A percentile compares a stretch with the other conserved stretches of the same genome.
These are phyloP conservation scores for Spodoptera littoralis DNA, from an alignment of 2,888 invertebrate genomes.

Conservation along the genomic window DNA sequence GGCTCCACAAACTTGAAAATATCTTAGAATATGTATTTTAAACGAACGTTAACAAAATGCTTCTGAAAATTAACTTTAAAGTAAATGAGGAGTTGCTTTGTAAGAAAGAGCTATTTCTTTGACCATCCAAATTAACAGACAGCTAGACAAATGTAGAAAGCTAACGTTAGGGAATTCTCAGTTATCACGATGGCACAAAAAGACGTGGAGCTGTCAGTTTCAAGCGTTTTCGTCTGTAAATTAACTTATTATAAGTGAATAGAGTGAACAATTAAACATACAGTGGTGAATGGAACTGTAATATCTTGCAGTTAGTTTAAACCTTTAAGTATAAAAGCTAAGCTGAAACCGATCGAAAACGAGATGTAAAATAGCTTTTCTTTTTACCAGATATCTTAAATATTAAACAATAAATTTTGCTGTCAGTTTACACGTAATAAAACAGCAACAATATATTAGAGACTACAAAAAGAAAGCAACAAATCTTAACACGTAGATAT, in stretches of 20 bases:
- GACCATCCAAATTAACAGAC: conserved; percentile 22
- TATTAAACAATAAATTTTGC: conserved; percentile 12
- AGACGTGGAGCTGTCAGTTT: conserved; percentile 12
- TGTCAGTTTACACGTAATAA: conserved; percentile 32
- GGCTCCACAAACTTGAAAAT: too few relatives aligned
- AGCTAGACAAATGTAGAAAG: conserved; percentile 1
- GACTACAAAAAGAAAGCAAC: not conserved
- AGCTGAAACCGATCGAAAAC: not conserved
- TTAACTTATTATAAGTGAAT: not conserved
- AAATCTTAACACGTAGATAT: not conserved
- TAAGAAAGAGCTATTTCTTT: conserved; percentile 18
- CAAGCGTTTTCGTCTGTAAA: conserved; percentile 2
- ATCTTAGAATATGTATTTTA: too few relatives aligned
- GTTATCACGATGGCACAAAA: not conserved
- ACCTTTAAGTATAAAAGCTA: too few relatives aligned
- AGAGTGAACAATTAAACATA: too few relatives aligned
- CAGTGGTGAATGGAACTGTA: not conserved
- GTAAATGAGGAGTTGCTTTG: not conserved
- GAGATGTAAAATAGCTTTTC: not conserved
- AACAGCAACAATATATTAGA: conserved; percentile 14
- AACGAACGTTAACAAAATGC: too few relatives aligned
- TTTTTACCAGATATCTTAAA: not conserved
- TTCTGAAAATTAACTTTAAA: not conserved
- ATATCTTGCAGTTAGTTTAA: not conserved
- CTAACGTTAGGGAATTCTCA: not conserved